Base-by-base conservation (phyloP, 2,113 vertebrate species). In the Pedetes capensis region DNA sequence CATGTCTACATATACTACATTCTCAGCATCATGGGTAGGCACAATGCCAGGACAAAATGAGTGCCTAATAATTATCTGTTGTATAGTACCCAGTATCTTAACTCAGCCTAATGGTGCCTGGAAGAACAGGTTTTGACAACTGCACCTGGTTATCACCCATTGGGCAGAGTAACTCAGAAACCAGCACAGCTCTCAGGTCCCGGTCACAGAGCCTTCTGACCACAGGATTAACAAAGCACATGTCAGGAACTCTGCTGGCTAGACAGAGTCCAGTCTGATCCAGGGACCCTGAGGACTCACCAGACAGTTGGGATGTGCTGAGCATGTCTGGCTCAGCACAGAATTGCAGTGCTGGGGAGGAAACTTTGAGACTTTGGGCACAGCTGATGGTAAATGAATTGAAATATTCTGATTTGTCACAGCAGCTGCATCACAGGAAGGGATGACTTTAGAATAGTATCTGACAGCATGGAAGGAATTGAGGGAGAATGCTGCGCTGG, bases 291-390 rank as follows among this genome's bases (percentile, higher is more conserved):
- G 49, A 51, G 59, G 18, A 96, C 97, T 96, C 86, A 97, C 97
- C 97, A 74, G 85, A 39, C 75, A 85, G 64, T 47, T 76, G 61
- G 90, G 64, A 39, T 55, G 72, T 16, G 32, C 0, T 44, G 84
- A 2, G 12, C 72, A 20, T 0, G 39, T 29, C 84, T 95, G 95
- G 91, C 72, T 74, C 51, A 89, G 44, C 75, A 66, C 10, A 18
- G 89, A 87, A 75, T 29, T 91, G 87, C 92, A 72, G 37, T 81
- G 94, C 57, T 92, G 90, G 64, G 86, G 87, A n/a, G 72, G 93
- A 63, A 90, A 55, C 34, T 34, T 72, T 7, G 94, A 55, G n/a
- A 87, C 88, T 71, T 23, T 63, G 75, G 93, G 42, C 64, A 90
- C 37, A 42, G 87, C 49, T 27, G 94, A 42, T 9, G 96, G 85